phyloP scores from a whole-genome alignment of 2,797 vertebrate species.

The Rhinophrynus dorsalis region DNA sequence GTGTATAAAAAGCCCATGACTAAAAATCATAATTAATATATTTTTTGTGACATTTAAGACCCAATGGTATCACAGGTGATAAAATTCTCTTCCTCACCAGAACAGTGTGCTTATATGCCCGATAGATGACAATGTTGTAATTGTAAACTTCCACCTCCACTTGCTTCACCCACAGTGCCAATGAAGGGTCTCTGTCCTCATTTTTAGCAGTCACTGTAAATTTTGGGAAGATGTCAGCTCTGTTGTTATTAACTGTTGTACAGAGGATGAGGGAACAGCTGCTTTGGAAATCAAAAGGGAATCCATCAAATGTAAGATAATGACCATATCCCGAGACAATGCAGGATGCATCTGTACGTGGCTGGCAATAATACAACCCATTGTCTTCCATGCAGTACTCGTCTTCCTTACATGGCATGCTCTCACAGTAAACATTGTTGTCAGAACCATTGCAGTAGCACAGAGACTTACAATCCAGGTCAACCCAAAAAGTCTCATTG shows the following conservation, averaged over 20 bases:
- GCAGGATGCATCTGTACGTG: constrained; percentile 86
- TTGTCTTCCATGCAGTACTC: constrained; percentile 88
- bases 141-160: constrained; percentile 86
- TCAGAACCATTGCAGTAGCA: constrained; percentile 96
- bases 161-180: constrained; percentile 93
- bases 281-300: constrained; percentile 94
- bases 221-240: constrained; percentile 65
- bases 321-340: constrained; percentile 89
- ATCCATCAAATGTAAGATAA: constrained; percentile 87
- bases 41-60: too few relatives aligned
- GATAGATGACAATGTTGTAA: constrained; percentile 86
- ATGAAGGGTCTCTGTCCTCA: constrained; percentile 90
- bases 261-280: constrained; percentile 86
- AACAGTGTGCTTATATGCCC: constrained; percentile 92
- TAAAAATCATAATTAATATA: too few relatives aligned
- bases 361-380: constrained; percentile 83
- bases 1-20: too few relatives aligned
- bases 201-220: constrained; percentile 84
- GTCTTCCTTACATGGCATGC: constrained; percentile 78
- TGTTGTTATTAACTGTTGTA: constrained; percentile 66
- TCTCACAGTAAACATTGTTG: constrained; percentile 89
- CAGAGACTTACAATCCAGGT: constrained; percentile 90
- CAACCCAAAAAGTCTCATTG: constrained; percentile 95
- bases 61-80: too few relatives aligned
- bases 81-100: constrained; percentile 87